Evolutionary conservation across 1,140 invertebrate genomes (phyloP).

Genomic region (Leguminivora glycinivorella): DNA sequence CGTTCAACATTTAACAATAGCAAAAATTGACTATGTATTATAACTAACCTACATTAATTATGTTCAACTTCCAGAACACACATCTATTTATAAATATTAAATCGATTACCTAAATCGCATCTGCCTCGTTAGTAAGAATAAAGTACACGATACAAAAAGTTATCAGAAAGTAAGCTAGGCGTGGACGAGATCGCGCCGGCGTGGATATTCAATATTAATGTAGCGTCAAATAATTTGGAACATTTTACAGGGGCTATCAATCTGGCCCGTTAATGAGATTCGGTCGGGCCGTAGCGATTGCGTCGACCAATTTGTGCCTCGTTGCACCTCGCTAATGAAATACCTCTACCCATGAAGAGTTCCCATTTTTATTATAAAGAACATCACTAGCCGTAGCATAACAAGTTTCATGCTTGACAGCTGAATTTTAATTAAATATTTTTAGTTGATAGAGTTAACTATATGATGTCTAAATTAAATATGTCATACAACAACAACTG

Average conservation of each 20-base stretch:
- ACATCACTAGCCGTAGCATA: conserved; percentile 25
- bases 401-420: conserved; percentile 13
- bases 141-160: background rate
- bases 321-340: conserved; percentile 69
- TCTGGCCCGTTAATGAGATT: conserved; percentile 72
- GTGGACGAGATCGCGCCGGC: conserved; percentile 45
- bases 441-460: background rate
- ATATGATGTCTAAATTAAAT: too few relatives aligned
- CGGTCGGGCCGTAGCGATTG: conserved; percentile 55
- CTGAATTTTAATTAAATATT: conserved; percentile 23
- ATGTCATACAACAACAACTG: too few relatives aligned
- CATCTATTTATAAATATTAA: background rate
- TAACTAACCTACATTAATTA: background rate
- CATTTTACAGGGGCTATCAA: conserved; percentile 72
- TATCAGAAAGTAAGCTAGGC: conserved; percentile 31
- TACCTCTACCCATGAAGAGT: conserved; percentile 36
- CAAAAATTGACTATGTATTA: background rate
- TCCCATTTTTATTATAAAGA: conserved; percentile 17
- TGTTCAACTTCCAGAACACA: background rate
- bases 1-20: background rate
- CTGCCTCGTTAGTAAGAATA: background rate
- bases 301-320: conserved; percentile 70
- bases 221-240: conserved; percentile 72
- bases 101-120: background rate
- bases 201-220: conserved; percentile 72